phyloP scores from a whole-genome alignment of 2,113 vertebrate genomes.

The Brachypteracias leptosomus region DNA sequence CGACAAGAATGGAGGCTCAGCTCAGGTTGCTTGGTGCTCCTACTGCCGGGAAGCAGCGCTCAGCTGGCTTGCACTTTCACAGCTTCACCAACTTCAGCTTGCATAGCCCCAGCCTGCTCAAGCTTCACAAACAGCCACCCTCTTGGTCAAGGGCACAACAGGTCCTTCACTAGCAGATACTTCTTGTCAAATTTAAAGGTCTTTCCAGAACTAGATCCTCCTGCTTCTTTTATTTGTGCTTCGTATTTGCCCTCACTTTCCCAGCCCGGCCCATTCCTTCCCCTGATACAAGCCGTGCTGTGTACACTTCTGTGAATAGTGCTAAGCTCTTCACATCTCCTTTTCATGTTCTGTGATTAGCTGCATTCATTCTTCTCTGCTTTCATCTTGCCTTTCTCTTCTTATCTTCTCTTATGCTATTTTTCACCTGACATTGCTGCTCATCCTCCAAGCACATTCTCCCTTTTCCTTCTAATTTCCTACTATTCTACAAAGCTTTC shows the following conservation, averaged over 20 bases:
- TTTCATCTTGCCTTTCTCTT: neutral
- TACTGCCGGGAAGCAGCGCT: neutral
- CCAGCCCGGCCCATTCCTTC: accelerated
- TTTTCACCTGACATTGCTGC: neutral
- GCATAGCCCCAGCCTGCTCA: neutral
- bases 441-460: neutral
- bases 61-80: neutral
- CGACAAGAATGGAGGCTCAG: neutral
- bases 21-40: neutral
- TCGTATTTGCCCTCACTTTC: neutral
- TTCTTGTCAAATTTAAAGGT: neutral
- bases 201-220: neutral
- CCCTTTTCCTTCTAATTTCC: neutral
- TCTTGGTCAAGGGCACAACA: neutral
- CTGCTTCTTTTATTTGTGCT: neutral
- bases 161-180: neutral
- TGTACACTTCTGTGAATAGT: accelerated
- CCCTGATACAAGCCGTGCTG: neutral
- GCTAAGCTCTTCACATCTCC: neutral
- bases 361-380: neutral
- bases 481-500: neutral
- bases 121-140: neutral
- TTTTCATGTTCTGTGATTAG: neutral
- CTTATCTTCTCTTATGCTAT: neutral
- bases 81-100: neutral